phyloP scores from a whole-genome alignment of 2,888 invertebrate genomes.

The Phorcus lineatus region DNA sequence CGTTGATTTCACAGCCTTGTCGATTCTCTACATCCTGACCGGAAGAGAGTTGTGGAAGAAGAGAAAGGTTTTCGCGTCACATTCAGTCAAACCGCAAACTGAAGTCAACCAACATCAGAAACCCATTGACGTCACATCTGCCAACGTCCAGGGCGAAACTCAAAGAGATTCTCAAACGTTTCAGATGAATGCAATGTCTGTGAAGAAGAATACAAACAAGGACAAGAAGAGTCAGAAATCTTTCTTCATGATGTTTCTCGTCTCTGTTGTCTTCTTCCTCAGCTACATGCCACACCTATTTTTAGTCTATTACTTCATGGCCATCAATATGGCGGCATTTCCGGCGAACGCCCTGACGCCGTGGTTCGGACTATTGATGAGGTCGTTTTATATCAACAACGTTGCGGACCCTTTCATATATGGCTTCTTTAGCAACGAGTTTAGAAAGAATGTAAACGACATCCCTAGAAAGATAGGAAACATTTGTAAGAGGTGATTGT shows the following conservation, averaged over 20 bases:
- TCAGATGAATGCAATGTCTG: neutral
- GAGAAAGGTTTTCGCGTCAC: slow-evolving; percentile 10
- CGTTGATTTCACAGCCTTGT: neutral
- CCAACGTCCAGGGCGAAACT: too few relatives aligned
- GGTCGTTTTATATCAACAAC: slow-evolving; percentile 30
- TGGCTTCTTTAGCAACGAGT: slow-evolving; percentile 20
- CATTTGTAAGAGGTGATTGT: neutral
- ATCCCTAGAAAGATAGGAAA: neutral
- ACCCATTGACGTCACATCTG: neutral
- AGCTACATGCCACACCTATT: slow-evolving; percentile 29
- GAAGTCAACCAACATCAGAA: neutral
- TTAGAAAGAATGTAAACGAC: neutral
- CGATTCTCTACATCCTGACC: neutral
- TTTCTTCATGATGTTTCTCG: slow-evolving; percentile 11
- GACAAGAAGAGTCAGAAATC: slow-evolving; percentile 2
- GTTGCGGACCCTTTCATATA: slow-evolving; percentile 29
- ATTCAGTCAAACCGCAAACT: neutral
- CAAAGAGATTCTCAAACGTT: neutral
- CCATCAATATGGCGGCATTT: slow-evolving; percentile 22
- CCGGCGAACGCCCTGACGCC: slow-evolving; percentile 13
- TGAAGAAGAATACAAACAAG: neutral
- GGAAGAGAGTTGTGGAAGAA: slow-evolving; percentile 1
- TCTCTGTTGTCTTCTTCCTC: slow-evolving; percentile 26
- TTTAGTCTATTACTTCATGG: slow-evolving; percentile 27
- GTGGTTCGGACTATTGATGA: slow-evolving; percentile 16